phyloP scores from a whole-genome alignment of 2,113 vertebrate species.

The Oostethus manadensis region DNA sequence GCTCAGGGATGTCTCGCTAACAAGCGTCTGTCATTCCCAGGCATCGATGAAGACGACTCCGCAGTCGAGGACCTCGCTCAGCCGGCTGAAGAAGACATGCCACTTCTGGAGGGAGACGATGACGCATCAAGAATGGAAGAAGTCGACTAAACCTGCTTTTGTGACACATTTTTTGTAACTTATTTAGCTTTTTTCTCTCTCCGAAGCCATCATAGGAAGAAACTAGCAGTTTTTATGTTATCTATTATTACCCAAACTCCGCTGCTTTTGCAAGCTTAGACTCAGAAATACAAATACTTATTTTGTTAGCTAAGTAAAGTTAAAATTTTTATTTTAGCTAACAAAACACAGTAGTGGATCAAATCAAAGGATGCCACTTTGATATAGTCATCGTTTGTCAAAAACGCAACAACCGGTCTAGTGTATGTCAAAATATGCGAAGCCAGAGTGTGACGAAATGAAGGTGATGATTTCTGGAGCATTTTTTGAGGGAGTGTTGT shows the following conservation, averaged over 20 bases:
- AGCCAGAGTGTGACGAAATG: no score
- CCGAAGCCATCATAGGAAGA: conserved; percentile 5
- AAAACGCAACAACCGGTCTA: not conserved
- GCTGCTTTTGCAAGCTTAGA: conserved; percentile 23
- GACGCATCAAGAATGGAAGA: conserved; percentile 81
- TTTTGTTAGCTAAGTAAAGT: not conserved
- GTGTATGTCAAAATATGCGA: no score
- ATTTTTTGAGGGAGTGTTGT: no score
- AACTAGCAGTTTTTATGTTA: conserved; percentile 1
- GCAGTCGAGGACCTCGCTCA: conserved; percentile 68
- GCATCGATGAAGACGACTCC: conserved; percentile 76
- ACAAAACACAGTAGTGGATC: not conserved
- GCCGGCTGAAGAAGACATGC: conserved; percentile 75
- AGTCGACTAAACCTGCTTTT: conserved; percentile 69
- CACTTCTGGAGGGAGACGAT: conserved; percentile 76
- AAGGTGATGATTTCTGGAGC: no score
- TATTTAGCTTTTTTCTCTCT: conserved; percentile 14
- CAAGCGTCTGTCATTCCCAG: conserved; percentile 59
- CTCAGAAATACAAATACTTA: not conserved
- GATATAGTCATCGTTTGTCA: no score
- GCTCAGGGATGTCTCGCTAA: conserved; percentile 23
- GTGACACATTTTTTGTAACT: conserved; percentile 47
- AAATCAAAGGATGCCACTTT: no score
- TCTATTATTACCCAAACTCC: conserved; percentile 21
- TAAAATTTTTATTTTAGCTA: not conserved